phyloP scores from a whole-genome alignment of 2,888 invertebrate genomes.

The Habroteleia sp. region DNA sequence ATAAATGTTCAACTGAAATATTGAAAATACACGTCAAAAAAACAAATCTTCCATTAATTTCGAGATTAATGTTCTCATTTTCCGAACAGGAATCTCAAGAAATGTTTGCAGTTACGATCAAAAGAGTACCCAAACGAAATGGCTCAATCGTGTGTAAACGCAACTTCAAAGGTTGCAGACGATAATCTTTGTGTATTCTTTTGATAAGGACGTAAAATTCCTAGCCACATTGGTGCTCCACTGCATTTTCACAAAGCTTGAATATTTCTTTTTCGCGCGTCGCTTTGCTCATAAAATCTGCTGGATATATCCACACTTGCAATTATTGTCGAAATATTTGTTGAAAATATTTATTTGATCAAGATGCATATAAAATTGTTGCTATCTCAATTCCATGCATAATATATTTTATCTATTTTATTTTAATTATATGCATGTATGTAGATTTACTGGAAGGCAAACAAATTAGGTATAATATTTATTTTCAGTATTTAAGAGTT shows the following conservation, averaged over 20 bases:
- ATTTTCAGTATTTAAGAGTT: too few species aligned
- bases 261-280: slow-evolving; percentile 13
- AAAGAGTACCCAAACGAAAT: slow-evolving; percentile 44
- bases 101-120: slow-evolving; percentile 44
- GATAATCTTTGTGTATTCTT: slow-evolving; percentile 49
- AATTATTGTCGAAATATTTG: slow-evolving; percentile 18
- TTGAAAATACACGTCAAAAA: slow-evolving; percentile 1
- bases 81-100: slow-evolving; percentile 21
- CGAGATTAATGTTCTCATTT: slow-evolving; percentile 38
- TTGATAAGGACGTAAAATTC: slow-evolving; percentile 42
- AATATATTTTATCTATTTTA: too few species aligned
- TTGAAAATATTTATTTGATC: slow-evolving; percentile 13
- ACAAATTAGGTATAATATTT: too few species aligned
- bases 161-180: slow-evolving; percentile 38
- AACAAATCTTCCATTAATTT: slow-evolving; percentile 16
- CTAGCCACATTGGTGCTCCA: slow-evolving; percentile 9
- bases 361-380: too few species aligned
- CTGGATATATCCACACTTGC: slow-evolving; percentile 5
- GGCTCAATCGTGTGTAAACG: slow-evolving; percentile 48
- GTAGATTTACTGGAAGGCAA: too few species aligned
- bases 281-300: slow-evolving; percentile 7
- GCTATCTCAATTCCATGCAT: too few species aligned
- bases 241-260: slow-evolving; percentile 13
- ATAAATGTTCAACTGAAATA: slow-evolving; percentile 4
- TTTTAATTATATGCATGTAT: too few species aligned